Conservation (phyloP, 2,797 vertebrate genomes). For the Gastrophryne carolinensis region DNA sequence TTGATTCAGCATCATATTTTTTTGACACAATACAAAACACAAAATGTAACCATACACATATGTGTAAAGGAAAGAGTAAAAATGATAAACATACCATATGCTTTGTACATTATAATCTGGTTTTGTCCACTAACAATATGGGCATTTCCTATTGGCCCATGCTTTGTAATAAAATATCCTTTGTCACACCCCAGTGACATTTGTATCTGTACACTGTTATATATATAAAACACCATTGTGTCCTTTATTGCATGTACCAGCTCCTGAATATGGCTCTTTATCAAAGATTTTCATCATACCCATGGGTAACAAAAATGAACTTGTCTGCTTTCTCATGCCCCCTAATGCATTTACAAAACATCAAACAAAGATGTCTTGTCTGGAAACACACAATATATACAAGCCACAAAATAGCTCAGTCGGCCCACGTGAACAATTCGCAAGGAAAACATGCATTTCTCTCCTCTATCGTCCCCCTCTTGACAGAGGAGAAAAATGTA, state of each 20-base stretch:
- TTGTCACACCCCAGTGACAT: too few relatives aligned
- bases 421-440: background rate
- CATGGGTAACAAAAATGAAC: background rate
- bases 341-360: background rate
- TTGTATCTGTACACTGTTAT: background rate
- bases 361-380: constrained; percentile 3
- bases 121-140: too few relatives aligned
- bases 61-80: too few relatives aligned
- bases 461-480: background rate
- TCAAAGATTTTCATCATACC: background rate
- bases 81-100: too few relatives aligned
- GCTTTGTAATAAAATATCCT: too few relatives aligned
- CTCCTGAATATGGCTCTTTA: background rate
- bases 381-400: background rate
- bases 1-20: too few relatives aligned
- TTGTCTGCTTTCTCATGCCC: background rate
- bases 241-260: background rate
- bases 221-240: background rate
- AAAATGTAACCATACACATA: too few relatives aligned
- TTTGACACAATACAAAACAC: too few relatives aligned
- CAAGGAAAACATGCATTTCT: background rate
- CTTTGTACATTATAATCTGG: too few relatives aligned
- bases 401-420: constrained; percentile 17
- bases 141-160: too few relatives aligned
- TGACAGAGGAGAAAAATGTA: background rate